Percentiles rank a stretch among this genome's conserved stretches.
Evolutionary conservation across 2,797 vertebrate genomes (phyloP).

Genomic region (Oophaga sylvatica): DNA sequence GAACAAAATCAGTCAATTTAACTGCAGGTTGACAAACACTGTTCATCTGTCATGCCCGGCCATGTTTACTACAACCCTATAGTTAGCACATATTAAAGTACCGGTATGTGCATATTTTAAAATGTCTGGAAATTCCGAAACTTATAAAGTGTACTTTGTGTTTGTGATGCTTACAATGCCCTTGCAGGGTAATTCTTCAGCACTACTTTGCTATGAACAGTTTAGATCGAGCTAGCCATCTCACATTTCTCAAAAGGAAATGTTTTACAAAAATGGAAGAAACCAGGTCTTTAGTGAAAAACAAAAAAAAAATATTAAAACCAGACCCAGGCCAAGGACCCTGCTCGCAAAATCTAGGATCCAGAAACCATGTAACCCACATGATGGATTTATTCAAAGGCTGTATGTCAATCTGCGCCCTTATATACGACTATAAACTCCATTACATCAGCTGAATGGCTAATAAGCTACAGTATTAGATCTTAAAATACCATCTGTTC

Average conservation of each 20-base stretch:
- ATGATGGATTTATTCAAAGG: neutral
- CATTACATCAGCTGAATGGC: no score
- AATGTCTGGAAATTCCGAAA: constrained; percentile 28
- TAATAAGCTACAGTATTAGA: no score
- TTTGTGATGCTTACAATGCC: constrained; percentile 12
- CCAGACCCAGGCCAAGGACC: neutral
- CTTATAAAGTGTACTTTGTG: neutral
- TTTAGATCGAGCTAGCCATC: constrained; percentile 9
- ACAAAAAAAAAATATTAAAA: neutral
- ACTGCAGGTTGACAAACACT: neutral
- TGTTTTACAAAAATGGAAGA: neutral
- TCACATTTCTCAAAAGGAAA: neutral
- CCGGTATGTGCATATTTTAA: constrained; percentile 14
- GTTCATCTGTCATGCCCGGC: neutral
- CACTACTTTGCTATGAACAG: neutral
- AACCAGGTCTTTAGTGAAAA: neutral
- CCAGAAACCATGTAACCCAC: neutral
- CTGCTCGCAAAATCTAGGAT: neutral
- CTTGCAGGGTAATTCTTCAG: constrained; percentile 12
- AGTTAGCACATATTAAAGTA: neutral
- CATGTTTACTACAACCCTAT: constrained; percentile 14
- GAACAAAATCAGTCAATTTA: neutral
- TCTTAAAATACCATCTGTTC: no score
- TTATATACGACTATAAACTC: no score
- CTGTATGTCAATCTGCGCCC: neutral